Base-by-base conservation (phyloP, 2,113 vertebrate species). In the Cavia aperea region DNA sequence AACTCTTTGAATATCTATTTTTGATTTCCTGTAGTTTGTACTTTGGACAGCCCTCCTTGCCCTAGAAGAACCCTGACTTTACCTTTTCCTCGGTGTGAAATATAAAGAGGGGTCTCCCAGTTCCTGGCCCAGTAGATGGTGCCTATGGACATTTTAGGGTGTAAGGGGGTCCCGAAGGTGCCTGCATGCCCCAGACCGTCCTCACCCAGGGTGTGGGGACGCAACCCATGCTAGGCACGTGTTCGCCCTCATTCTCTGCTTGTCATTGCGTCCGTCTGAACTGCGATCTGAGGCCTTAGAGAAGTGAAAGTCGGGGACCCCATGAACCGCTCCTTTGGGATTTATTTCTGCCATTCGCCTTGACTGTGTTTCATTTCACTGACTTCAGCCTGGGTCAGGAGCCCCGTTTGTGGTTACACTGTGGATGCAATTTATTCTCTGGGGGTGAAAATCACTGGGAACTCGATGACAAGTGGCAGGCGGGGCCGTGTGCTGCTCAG, bases 371-470 rank as follows among this genome's bases (percentile, higher is more conserved):
- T 66, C 29, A 43, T 79, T 83, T 73, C 36, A 54, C 24, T 84
- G 72, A 60, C 33, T 51, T 14, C 13, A 89, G 26, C 5, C 62
- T 78, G 46, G 68, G 49, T 83, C 46, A 54, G 21, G 43, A 91
- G 31, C 43, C 11, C 31, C 33, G 58, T 79, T 83, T 83, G 63
- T 89, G 63, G 62, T 66, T 29, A 68, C 24, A 78, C 8, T 4
- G 86, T 89, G 65, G n/a, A 63, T 83, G n/a, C 49, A 72, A 75
- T 87, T 77, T 81, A 87, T 87, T 93, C 86, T 94, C 73, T 75
- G 62, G 54, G 26, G 75, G 87, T 72, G 60, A 49, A 91, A 65
- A 7, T 92, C 51, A 89, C 56, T 72, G 58, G 88, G 51, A 93
- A 91, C 72, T 87, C 77, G 8, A 85, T 70, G 83, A 87, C 62